A percentile compares a stretch with the other conserved stretches of the same genome.
These are phyloP conservation scores for Heteromormyrus szaboi DNA, from an alignment of 2,797 vertebrate genomes.

Conservation along the genomic window DNA sequence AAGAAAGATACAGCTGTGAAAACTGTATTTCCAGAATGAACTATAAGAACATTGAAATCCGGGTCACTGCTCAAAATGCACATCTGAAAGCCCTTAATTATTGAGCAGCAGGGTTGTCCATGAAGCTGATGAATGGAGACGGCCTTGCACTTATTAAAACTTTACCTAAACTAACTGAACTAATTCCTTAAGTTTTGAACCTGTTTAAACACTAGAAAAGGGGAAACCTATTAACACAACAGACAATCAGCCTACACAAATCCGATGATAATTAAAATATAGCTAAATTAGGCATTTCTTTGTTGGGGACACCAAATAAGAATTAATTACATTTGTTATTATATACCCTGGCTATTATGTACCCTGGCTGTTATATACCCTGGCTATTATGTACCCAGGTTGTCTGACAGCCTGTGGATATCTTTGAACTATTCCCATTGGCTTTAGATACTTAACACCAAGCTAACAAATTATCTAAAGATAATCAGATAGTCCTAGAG, in stretches of 20 bases:
- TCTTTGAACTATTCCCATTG: background rate
- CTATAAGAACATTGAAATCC: background rate
- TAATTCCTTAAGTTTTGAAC: background rate
- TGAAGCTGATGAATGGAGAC: background rate
- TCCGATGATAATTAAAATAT: background rate
- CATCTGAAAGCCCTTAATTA: conserved; percentile 6
- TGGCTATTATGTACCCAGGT: too few species aligned
- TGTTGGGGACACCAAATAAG: background rate
- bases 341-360: background rate
- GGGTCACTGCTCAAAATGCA: conserved; percentile 7
- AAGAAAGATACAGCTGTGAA: background rate
- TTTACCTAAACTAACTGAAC: background rate
- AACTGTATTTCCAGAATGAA: background rate
- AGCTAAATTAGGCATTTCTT: background rate
- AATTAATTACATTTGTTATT: background rate
- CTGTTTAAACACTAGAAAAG: background rate
- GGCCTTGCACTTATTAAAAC: background rate
- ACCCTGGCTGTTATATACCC: too few species aligned
- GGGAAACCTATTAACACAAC: background rate
- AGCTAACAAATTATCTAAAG: background rate
- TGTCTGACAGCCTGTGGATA: background rate
- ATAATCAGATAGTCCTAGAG: background rate
- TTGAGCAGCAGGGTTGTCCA: background rate
- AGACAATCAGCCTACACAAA: background rate
- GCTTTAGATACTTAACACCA: background rate